phyloP scores from a whole-genome alignment of 2,113 vertebrate species.

The Corynorhinus townsendii region DNA sequence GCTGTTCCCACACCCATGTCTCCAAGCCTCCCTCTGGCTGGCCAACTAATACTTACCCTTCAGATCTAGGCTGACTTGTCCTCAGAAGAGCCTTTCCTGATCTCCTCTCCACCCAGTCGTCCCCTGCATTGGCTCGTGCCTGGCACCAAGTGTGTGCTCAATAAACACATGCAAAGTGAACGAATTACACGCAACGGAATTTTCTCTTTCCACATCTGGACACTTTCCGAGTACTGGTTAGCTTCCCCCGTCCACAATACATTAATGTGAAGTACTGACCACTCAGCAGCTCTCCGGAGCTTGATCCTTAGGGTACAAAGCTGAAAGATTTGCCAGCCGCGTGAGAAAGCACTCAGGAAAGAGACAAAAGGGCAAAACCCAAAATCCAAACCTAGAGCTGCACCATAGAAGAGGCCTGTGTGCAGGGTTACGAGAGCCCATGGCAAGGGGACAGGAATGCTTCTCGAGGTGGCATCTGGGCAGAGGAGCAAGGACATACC shows the following conservation, averaged over 20 bases:
- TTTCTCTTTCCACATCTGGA: not conserved
- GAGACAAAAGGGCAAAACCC: not conserved
- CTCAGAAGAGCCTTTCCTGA: not conserved
- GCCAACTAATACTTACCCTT: not conserved
- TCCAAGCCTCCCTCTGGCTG: not conserved
- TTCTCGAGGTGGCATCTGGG: not conserved
- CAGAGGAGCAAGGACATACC: not conserved
- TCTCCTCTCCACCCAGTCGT: not conserved
- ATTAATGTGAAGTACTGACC: not conserved
- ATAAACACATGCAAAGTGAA: not conserved
- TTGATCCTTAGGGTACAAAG: not conserved
- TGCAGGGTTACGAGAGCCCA: not conserved
- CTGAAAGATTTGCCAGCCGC: not conserved
- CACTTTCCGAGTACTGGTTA: not conserved
- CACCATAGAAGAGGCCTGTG: rapidly evolving
- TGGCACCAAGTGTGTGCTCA: not conserved
- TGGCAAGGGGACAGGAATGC: rapidly evolving
- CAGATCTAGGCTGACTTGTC: not conserved
- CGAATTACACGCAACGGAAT: not conserved
- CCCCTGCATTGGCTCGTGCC: rapidly evolving
- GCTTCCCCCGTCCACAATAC: not conserved
- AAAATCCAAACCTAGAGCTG: not conserved
- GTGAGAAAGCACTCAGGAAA: not conserved
- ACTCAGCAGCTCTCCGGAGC: not conserved
- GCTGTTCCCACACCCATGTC: not conserved